These are phyloP conservation scores for Tetanocera ferruginea DNA, from an alignment of 2,888 invertebrate species.

Conservation along the genomic window DNA sequence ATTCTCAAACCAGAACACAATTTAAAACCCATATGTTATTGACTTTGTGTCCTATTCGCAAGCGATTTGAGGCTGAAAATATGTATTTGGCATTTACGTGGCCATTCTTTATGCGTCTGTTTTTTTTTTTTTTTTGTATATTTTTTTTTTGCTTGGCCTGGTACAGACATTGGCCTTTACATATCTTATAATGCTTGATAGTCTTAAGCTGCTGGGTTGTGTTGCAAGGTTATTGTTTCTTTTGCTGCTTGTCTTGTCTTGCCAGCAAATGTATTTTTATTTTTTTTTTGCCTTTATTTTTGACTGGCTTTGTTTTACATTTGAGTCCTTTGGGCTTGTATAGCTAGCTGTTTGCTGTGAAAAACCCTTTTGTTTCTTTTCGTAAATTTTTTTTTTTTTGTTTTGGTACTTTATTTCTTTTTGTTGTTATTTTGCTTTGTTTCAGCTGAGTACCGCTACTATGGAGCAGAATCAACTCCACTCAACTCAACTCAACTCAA, in stretches of 20 bases:
- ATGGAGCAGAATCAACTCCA: too few species aligned
- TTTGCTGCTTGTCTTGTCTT: not conserved
- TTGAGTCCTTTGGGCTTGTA: not conserved
- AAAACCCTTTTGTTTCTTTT: not conserved
- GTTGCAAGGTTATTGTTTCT: not conserved
- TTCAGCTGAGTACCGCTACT: not conserved
- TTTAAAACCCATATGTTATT: slow-evolving; percentile 30
- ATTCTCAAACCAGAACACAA: slow-evolving; percentile 16
- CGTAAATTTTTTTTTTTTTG: not conserved
- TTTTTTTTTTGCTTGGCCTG: too few species aligned
- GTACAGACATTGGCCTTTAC: not conserved
- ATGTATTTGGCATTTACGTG: slow-evolving; percentile 22
- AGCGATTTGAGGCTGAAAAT: slow-evolving; percentile 22
- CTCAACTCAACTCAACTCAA: not conserved
- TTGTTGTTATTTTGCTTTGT: not conserved
- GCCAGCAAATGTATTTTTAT: not conserved
- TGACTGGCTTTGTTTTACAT: not conserved
- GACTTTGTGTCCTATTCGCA: not conserved
- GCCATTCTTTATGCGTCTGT: not conserved
- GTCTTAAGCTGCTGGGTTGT: slow-evolving; percentile 10
- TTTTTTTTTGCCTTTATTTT: not conserved
- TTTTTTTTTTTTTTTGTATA: not conserved
- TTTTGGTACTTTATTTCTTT: not conserved
- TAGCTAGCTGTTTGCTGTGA: not conserved
- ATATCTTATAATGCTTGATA: not conserved